Evolutionary conservation across 2,888 invertebrate genomes (phyloP).

Genomic region (Amblyjoppa proteus): DNA sequence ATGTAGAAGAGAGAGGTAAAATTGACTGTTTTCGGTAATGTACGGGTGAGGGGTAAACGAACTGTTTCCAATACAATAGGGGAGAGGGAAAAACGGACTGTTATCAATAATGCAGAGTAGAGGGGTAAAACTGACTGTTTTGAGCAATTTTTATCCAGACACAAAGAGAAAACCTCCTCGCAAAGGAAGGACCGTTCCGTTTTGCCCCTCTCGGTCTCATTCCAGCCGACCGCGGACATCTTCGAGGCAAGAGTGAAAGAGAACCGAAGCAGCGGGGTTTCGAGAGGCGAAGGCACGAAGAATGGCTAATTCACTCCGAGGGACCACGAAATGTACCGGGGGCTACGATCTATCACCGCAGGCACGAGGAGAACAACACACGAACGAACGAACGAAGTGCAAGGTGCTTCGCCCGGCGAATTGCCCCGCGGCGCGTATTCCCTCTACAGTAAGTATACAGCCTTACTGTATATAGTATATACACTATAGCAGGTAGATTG

Average conservation of each 20-base stretch:
- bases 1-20: too few relatives aligned
- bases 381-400: slow-evolving; percentile 51
- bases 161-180: background rate
- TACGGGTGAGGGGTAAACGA: too few relatives aligned
- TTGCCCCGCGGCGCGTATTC: slow-evolving; percentile 30
- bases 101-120: too few relatives aligned
- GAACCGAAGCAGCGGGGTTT: slow-evolving; percentile 55
- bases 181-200: background rate
- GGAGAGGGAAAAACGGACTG: too few relatives aligned
- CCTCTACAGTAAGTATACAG: background rate
- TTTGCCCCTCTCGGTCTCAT: background rate
- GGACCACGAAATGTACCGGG: slow-evolving; percentile 61
- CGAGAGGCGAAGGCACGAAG: slow-evolving; percentile 62
- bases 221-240: background rate
- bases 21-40: too few relatives aligned
- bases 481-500: background rate
- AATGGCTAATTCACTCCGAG: slow-evolving; percentile 68
- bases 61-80: too few relatives aligned
- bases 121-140: background rate
- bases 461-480: slow-evolving; percentile 6
- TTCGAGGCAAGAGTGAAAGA: background rate
- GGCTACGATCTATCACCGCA: slow-evolving; percentile 60
- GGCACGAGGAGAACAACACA: slow-evolving; percentile 60
- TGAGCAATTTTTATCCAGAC: background rate
- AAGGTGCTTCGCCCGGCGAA: slow-evolving; percentile 62